A percentile compares a stretch with the other conserved stretches of the same genome.
Conservation (phyloP, 2,888 invertebrate species). For the Proisotoma minuta region DNA sequence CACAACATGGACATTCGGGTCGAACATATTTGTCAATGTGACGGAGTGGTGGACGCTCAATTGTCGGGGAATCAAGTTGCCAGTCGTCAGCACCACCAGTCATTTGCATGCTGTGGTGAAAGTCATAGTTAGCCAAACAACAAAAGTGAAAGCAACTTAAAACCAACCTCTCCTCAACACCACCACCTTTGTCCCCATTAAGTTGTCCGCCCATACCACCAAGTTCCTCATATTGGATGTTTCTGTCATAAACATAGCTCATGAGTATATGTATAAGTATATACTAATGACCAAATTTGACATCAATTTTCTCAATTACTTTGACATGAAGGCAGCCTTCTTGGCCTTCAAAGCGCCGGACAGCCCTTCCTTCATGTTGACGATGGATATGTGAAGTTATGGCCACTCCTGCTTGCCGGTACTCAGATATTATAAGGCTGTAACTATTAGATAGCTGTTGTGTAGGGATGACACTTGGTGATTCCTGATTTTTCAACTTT, state of each 20-base stretch:
- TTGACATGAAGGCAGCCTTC: slow-evolving; percentile 30
- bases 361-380: slow-evolving; percentile 13
- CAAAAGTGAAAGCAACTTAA: too few species aligned
- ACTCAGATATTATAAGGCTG: neutral
- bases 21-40: slow-evolving; percentile 81
- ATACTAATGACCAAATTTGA: neutral
- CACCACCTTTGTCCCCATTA: slow-evolving; percentile 40
- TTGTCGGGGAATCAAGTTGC: slow-evolving; percentile 41
- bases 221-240: slow-evolving; percentile 63
- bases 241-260: slow-evolving; percentile 52
- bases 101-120: slow-evolving; percentile 29
- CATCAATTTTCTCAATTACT: slow-evolving; percentile 21
- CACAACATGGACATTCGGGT: slow-evolving; percentile 74
- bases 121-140: neutral
- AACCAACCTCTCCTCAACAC: slow-evolving; percentile 43
- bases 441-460: neutral
- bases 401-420: neutral
- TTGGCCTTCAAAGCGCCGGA: slow-evolving; percentile 29
- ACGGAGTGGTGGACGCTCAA: slow-evolving; percentile 73
- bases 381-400: too few species aligned
- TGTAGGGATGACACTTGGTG: neutral
- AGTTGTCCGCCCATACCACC: slow-evolving; percentile 55
- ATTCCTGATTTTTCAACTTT: too few species aligned
- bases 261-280: slow-evolving; percentile 1
- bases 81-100: slow-evolving; percentile 41